A percentile compares a stretch with the other conserved stretches of the same genome.
phyloP scores from a whole-genome alignment of 30 jellyfish, hydroid and myxozoan species.

The Hydra vulgaris region DNA sequence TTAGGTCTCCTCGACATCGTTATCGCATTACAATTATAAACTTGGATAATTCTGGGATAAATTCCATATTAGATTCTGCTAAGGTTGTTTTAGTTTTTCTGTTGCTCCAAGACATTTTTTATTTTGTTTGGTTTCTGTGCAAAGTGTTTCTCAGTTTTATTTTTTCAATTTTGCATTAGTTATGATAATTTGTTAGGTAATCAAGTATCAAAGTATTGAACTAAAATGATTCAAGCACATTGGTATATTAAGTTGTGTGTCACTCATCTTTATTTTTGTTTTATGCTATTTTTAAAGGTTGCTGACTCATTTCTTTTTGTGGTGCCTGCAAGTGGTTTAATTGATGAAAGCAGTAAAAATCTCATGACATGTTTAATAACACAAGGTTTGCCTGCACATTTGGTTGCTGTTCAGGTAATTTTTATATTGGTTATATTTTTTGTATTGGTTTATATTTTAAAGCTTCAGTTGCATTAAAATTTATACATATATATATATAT shows the following conservation, averaged over 20 bases:
- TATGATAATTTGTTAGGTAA: too few relatives aligned
- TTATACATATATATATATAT: too few relatives aligned
- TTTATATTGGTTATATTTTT: too few relatives aligned
- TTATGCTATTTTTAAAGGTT: constrained; percentile 17
- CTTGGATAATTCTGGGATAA: constrained; percentile 26
- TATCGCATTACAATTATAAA: constrained; percentile 35
- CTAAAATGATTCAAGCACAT: too few relatives aligned
- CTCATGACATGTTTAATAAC: constrained; percentile 47
- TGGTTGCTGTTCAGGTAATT: constrained; percentile 41
- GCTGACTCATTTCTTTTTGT: constrained; percentile 62
- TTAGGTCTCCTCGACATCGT: constrained; percentile 33
- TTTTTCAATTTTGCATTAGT: too few relatives aligned
- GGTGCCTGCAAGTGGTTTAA: constrained; percentile 14
- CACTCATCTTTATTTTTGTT: too few relatives aligned
- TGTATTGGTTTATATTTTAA: too few relatives aligned
- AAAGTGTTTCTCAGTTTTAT: too few relatives aligned
- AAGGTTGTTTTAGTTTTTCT: constrained; percentile 16
- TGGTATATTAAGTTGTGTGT: too few relatives aligned
- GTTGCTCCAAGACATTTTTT: not conserved
- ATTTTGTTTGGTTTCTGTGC: too few relatives aligned
- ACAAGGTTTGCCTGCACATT: constrained; percentile 65
- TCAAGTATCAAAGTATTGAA: too few relatives aligned
- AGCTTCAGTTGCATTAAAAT: too few relatives aligned
- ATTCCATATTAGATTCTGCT: constrained; percentile 39
- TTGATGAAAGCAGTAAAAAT: constrained; percentile 14